Conservation (phyloP, 2,113 vertebrate genomes). For the Pteropus alecto region DNA sequence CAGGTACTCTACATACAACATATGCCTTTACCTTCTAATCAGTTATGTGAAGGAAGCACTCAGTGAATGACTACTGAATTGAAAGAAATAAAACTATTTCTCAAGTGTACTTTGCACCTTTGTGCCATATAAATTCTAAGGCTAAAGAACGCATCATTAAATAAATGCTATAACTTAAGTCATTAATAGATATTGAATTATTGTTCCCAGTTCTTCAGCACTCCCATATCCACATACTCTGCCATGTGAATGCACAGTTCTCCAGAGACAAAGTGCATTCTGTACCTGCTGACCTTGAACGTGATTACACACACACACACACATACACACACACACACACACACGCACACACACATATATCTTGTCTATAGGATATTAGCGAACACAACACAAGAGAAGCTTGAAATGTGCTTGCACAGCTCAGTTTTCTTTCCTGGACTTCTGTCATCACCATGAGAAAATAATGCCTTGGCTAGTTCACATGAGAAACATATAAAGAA, state of each 20-base stretch:
- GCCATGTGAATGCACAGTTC: not conserved
- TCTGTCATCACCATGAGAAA: conserved; percentile 1
- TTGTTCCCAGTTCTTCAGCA: not conserved
- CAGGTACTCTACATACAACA: not conserved
- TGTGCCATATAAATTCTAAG: not conserved
- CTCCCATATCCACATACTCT: not conserved
- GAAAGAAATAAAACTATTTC: not conserved
- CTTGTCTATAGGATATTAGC: not conserved
- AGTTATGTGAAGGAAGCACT: not conserved
- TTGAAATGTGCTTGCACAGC: not conserved
- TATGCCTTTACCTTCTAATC: not conserved
- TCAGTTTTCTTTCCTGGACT: not conserved
- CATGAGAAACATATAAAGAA: not conserved
- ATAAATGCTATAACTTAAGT: not conserved
- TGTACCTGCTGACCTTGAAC: not conserved
- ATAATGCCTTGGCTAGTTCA: not conserved
- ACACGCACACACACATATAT: too few relatives aligned
- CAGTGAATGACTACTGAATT: not conserved
- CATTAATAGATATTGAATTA: not conserved
- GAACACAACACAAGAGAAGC: not conserved
- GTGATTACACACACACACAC: too few relatives aligned
- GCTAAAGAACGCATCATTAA: not conserved
- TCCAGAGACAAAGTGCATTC: not conserved
- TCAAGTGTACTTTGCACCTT: not conserved
- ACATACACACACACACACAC: too few relatives aligned